Conservation (phyloP, 2,797 vertebrate genomes). For the Phyllotis vaccarum region DNA sequence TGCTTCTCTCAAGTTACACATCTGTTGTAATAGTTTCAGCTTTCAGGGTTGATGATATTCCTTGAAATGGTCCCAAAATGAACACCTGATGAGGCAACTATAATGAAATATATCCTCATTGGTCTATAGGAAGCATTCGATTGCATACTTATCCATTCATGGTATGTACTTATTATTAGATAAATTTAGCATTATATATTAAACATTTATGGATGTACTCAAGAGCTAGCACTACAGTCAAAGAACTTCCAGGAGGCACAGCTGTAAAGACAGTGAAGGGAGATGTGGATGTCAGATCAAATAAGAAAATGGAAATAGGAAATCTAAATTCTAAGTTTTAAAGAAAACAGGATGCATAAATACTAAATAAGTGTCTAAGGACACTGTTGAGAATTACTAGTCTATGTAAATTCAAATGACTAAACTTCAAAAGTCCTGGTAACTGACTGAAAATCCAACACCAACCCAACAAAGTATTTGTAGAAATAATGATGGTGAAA, state of each 20-base stretch:
- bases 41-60: background rate
- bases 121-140: conserved; percentile 37
- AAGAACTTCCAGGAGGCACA: background rate
- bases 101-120: conserved; percentile 12
- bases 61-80: conserved; percentile 63
- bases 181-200: background rate
- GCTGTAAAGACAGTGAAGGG: background rate
- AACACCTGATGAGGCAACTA: conserved; percentile 40
- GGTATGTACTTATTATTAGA: background rate
- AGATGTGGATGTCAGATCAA: background rate
- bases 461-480: background rate
- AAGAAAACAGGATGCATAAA: background rate
- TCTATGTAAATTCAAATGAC: background rate
- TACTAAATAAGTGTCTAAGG: background rate
- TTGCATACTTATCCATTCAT: conserved; percentile 39
- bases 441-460: background rate
- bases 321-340: conserved; percentile 7
- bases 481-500: background rate
- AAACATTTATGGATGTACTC: background rate
- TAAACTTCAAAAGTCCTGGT: background rate
- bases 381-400: background rate
- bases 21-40: conserved; percentile 41
- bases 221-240: background rate
- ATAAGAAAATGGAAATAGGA: background rate
- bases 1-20: conserved; percentile 43